A percentile compares a stretch with the other conserved stretches of the same genome.
These are phyloP conservation scores for Acanthococcus lagerstroemiae DNA, from an alignment of 2,888 invertebrate species.

Conservation along the genomic window DNA sequence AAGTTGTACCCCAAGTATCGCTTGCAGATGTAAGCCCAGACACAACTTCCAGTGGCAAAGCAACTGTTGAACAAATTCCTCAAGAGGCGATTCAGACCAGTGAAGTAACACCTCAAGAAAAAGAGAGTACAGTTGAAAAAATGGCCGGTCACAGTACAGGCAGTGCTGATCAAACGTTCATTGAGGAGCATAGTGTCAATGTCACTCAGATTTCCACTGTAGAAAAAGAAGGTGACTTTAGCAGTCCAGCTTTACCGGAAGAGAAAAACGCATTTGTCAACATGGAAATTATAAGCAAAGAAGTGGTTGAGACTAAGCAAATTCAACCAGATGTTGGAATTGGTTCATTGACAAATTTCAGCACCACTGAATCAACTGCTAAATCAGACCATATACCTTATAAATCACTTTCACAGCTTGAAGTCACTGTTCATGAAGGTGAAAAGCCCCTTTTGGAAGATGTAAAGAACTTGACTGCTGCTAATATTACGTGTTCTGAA, in stretches of 20 bases:
- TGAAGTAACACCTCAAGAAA: conserved; percentile 43
- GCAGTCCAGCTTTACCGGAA: background rate
- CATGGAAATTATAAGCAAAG: conserved; percentile 1
- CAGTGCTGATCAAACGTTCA: conserved; percentile 45
- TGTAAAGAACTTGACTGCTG: conserved; percentile 36
- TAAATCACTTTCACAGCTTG: conserved; percentile 34
- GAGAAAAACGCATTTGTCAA: conserved; percentile 3
- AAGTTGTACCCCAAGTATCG: conserved; percentile 39
- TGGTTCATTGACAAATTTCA: conserved; percentile 7
- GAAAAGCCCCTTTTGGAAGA: conserved; percentile 35
- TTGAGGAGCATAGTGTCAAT: conserved; percentile 50
- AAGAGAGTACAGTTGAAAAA: conserved; percentile 6
- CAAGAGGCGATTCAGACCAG: conserved; percentile 39
- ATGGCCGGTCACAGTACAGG: background rate
- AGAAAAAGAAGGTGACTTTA: conserved; percentile 45
- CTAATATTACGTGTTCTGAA: conserved; percentile 42
- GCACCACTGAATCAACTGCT: background rate
- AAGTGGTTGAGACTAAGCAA: conserved; percentile 36
- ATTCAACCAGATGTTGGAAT: background rate
- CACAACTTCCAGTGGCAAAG: background rate
- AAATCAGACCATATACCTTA: conserved; percentile 3
- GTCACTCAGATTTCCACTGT: conserved; percentile 45
- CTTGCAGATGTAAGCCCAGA: conserved; percentile 38
- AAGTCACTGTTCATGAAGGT: conserved; percentile 38
- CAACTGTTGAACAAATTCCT: conserved; percentile 21